Conservation (phyloP, 1,140 invertebrate genomes). For the Vollenhovia emeryi region DNA sequence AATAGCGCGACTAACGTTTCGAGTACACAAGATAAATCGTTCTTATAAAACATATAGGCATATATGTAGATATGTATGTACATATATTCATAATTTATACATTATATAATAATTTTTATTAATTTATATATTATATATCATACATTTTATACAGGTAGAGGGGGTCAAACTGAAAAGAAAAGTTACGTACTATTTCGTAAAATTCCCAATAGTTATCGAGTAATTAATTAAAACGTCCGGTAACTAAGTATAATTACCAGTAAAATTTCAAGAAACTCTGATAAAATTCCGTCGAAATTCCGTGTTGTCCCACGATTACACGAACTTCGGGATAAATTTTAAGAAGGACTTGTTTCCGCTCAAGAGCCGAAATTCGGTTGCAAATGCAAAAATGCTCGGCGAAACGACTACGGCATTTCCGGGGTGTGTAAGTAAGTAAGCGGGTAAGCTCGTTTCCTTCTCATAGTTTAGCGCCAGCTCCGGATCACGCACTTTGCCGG, state of each 20-base stretch:
- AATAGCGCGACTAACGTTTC: not conserved
- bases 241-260: too few species aligned
- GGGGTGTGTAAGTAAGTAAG: conserved; percentile 39
- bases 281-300: too few species aligned
- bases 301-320: too few species aligned
- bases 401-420: not conserved
- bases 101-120: not conserved
- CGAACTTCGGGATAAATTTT: too few species aligned
- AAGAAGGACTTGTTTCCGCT: too few species aligned
- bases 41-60: not conserved
- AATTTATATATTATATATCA: not conserved
- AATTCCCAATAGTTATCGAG: too few species aligned
- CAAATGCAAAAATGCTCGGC: not conserved
- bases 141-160: too few species aligned
- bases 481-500: conserved; percentile 73
- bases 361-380: not conserved
- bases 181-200: too few species aligned
- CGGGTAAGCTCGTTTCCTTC: conserved; percentile 59
- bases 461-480: conserved; percentile 55
- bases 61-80: not conserved
- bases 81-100: not conserved
- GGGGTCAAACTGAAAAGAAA: too few species aligned
- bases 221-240: too few species aligned
- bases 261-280: too few species aligned
- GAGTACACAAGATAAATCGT: not conserved